Evolutionary conservation across 35 echinoderm and acorn worm species (phyloP), one percentile per base, ranked within the genome.

Genomic region (Chiridota heheva): DNA sequence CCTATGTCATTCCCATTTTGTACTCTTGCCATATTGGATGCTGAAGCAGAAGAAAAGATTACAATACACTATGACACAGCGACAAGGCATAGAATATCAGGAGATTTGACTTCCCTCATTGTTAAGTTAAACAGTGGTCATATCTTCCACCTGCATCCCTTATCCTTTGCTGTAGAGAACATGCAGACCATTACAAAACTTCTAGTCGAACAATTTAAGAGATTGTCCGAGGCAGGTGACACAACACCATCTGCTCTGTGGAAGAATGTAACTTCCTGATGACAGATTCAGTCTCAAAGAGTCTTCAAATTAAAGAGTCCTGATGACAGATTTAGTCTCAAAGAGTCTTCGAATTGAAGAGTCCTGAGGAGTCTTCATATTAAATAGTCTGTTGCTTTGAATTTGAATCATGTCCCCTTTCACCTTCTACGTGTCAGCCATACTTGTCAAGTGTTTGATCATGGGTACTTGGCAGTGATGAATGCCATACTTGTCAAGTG

Each of bases 51-150:
- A n/a, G n/a, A n/a, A n/a, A n/a, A 69, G n/a, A 69, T 74, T 5
- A 53, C 44, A 40, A 74, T 71, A 56, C 70, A 74, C 41, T 74
- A 74, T 51, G 70, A 74, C 70, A 74, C 70, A 46, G 49, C 70
- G 49, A 74, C 70, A 12, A 74, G 70, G 44, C 38, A 44, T 4
- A 8, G 70, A 74, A 74, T 47, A 51, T n/a, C 31, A 25, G 70
- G 70, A 6, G 70, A 74, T 35, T 74, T 38, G 70, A 74, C 70
- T 28, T 74, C 44, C 17, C 40, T 74, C 5, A 74, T 74, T 43
- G 70, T 74, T 12, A 74, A 35, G 33, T 17, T 74, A 51, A 74
- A 44, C 27, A 74, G 41, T 35, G 70, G 70, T 2, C 70, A 74
- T 3, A 12, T 41, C 13, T 74, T 43, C 35, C 41, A 44, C 27